Percentiles rank a stretch among this genome's conserved stretches.
Evolutionary conservation across 2,888 invertebrate species (phyloP).

Genomic region (Drosophila nigritarsus): DNA sequence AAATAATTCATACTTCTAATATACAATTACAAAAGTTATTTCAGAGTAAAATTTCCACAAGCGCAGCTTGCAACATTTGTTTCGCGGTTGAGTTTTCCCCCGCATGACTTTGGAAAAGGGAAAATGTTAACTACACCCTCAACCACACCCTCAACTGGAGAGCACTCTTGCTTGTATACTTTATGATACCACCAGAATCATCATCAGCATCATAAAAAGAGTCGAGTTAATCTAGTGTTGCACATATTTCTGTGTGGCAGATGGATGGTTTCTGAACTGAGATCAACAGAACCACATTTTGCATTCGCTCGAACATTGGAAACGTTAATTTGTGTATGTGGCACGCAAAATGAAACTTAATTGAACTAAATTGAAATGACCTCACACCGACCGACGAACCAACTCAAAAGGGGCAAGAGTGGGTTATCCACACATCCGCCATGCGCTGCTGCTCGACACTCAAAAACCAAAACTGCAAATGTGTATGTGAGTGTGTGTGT

Average conservation of each 20-base stretch:
- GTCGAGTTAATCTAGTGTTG: not conserved
- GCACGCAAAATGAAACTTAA: slow-evolving; percentile 75
- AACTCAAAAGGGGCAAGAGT: not conserved
- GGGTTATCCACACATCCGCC: slow-evolving; percentile 47
- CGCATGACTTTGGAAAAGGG: not conserved
- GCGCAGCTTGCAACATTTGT: not conserved
- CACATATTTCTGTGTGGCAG: not conserved
- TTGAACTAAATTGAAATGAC: slow-evolving; percentile 85
- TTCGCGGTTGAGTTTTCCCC: not conserved
- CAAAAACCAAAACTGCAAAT: slow-evolving; percentile 48
- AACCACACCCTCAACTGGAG: not conserved
- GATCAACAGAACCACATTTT: slow-evolving; percentile 6
- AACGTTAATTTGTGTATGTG: slow-evolving; percentile 26
- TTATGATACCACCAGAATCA: not conserved
- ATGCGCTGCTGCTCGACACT: slow-evolving; percentile 25
- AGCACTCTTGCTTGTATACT: not conserved
- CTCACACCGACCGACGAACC: slow-evolving; percentile 63
- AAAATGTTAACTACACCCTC: not conserved
- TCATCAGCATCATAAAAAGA: slow-evolving; percentile 10
- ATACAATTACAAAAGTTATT: not conserved
- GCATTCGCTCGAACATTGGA: slow-evolving; percentile 25
- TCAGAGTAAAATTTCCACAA: not conserved
- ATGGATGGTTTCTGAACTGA: slow-evolving; percentile 5
- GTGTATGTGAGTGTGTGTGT: not conserved
- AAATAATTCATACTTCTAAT: not conserved